phyloP scores from a whole-genome alignment of 2,888 invertebrate genomes.

The Melipona bicolor region DNA sequence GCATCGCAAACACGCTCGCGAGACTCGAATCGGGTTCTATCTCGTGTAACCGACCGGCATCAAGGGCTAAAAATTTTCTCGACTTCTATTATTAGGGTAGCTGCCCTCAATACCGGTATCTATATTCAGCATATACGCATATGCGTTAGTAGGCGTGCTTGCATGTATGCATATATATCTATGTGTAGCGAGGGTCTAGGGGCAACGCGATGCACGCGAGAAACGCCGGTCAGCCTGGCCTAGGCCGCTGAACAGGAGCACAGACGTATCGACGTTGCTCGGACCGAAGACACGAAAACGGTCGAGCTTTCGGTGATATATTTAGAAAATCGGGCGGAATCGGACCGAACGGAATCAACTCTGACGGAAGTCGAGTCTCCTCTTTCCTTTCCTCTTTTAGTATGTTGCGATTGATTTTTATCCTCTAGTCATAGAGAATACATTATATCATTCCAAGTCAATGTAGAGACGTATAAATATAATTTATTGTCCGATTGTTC shows the following conservation, averaged over 20 bases:
- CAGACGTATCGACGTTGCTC: conserved; percentile 34
- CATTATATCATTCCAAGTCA: background rate
- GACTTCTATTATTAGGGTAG: conserved; percentile 83
- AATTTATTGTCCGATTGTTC: background rate
- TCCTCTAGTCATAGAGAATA: background rate
- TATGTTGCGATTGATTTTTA: background rate
- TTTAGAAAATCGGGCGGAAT: conserved; percentile 59
- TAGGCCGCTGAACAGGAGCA: conserved; percentile 42
- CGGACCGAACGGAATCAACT: conserved; percentile 56
- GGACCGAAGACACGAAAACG: conserved; percentile 33
- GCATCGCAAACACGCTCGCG: conserved; percentile 21
- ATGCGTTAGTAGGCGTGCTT: conserved; percentile 57
- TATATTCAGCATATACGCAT: conserved; percentile 79
- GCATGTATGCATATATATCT: conserved; percentile 40
- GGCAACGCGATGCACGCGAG: conserved; percentile 47
- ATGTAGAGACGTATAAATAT: background rate
- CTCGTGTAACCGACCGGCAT: conserved; percentile 74
- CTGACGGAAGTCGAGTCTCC: conserved; percentile 49
- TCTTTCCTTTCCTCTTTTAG: conserved; percentile 17
- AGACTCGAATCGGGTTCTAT: conserved; percentile 75
- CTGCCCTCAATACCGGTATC: conserved; percentile 83
- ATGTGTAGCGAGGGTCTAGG: conserved; percentile 63
- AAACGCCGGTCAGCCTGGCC: conserved; percentile 51
- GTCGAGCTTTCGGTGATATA: conserved; percentile 39
- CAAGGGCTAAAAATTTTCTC: conserved; percentile 84